phyloP scores from a whole-genome alignment of 2,113 vertebrate genomes.

The Casuarius casuarius region DNA sequence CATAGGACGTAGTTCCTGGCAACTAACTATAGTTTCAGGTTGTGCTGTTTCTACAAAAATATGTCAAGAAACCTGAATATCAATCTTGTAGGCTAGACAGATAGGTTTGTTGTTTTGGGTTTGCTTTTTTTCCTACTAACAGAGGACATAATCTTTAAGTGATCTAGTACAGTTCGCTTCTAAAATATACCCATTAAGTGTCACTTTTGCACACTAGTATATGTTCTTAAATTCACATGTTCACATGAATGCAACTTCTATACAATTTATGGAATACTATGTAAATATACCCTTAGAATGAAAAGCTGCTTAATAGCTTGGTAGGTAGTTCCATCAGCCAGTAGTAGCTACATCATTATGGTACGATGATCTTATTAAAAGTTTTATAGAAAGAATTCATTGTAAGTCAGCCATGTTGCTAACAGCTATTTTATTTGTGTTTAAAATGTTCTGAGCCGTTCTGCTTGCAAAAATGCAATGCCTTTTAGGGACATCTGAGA shows the following conservation, averaged over 20 bases:
- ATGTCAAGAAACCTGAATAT: background rate
- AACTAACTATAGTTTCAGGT: background rate
- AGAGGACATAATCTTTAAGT: background rate
- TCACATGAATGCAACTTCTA: background rate
- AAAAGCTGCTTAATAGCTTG: background rate
- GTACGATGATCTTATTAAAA: background rate
- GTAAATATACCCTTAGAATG: background rate
- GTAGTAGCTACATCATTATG: background rate
- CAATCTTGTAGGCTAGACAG: background rate
- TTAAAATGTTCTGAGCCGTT: background rate
- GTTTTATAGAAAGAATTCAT: background rate
- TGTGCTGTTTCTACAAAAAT: background rate
- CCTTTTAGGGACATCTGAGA: background rate
- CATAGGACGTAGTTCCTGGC: background rate
- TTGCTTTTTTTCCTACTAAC: background rate
- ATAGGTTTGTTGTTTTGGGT: background rate
- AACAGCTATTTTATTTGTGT: background rate
- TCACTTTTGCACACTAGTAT: background rate
- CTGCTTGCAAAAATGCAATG: background rate
- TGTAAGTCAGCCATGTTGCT: background rate
- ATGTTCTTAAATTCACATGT: background rate
- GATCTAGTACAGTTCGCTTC: background rate
- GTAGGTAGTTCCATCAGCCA: background rate
- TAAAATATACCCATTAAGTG: background rate
- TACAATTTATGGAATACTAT: background rate